A percentile compares a stretch with the other conserved stretches of the same genome.
Evolutionary conservation across 2,888 invertebrate species (phyloP).

Genomic region (Pogonocherus hispidulus): DNA sequence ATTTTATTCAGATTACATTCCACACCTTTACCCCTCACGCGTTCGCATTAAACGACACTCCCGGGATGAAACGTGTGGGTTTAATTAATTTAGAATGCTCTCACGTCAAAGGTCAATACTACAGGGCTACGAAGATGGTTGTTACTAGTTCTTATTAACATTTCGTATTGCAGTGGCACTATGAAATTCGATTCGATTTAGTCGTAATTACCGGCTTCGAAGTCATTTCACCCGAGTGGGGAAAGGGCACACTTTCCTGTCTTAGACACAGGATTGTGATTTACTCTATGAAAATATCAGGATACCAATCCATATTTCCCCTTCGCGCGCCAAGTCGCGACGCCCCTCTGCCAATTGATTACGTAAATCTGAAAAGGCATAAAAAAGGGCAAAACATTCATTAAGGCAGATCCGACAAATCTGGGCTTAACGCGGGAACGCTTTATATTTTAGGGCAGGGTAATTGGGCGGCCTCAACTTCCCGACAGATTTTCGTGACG

Average conservation of each 20-base stretch:
- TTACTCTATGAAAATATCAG: too few relatives aligned
- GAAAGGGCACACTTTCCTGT: too few relatives aligned
- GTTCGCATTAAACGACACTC: slow-evolving; percentile 8
- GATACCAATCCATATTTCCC: too few relatives aligned
- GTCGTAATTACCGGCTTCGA: too few relatives aligned
- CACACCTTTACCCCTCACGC: neutral
- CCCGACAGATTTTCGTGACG: slow-evolving; percentile 14
- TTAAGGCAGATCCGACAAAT: slow-evolving; percentile 19
- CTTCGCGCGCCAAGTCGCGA: too few relatives aligned
- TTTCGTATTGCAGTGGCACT: too few relatives aligned
- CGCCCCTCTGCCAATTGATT: neutral
- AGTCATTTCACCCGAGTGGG: too few relatives aligned
- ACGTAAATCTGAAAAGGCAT: neutral
- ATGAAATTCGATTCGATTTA: too few relatives aligned
- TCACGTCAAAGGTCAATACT: neutral
- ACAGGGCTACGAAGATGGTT: neutral
- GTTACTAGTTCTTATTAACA: too few relatives aligned
- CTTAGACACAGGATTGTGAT: too few relatives aligned
- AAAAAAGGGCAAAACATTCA: slow-evolving; percentile 10
- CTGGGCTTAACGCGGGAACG: slow-evolving; percentile 14
- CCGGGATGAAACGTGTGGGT: neutral
- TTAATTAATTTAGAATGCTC: slow-evolving; percentile 12
- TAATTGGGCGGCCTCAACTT: slow-evolving; percentile 20
- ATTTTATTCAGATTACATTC: slow-evolving; percentile 25
- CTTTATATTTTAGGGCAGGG: slow-evolving; percentile 7